These are phyloP conservation scores for Peromyscus maniculatus DNA, from an alignment of 2,113 vertebrate genomes.

Conservation along the genomic window DNA sequence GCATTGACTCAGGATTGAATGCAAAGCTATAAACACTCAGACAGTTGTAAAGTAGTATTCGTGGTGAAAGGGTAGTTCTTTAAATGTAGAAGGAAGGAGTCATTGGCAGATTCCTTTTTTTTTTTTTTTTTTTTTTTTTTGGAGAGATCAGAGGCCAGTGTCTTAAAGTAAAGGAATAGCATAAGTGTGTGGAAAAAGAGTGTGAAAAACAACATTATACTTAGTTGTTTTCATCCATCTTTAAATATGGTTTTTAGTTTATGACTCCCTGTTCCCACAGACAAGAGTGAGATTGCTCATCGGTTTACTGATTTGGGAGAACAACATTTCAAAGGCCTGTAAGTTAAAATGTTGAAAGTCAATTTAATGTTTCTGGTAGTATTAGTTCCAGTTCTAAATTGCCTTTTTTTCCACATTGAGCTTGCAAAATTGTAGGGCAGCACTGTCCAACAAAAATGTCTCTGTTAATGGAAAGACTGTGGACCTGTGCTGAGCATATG, in stretches of 20 bases:
- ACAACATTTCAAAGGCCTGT: slow-evolving; percentile 83
- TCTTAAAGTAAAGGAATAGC: slow-evolving; percentile 20
- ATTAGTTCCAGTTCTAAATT: neutral
- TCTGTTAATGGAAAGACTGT: neutral
- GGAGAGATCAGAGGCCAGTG: neutral
- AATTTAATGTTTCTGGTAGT: neutral
- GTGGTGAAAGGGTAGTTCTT: slow-evolving; percentile 9
- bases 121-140: neutral
- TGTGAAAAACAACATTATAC: neutral
- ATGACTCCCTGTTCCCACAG: slow-evolving; percentile 62
- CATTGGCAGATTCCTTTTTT: neutral
- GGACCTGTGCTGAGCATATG: neutral
- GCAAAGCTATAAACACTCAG: neutral
- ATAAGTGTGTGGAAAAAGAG: slow-evolving; percentile 41
- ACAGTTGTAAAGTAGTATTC: slow-evolving; percentile 13
- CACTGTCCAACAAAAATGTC: neutral
- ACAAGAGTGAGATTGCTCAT: slow-evolving; percentile 84
- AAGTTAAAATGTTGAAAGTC: slow-evolving; percentile 76
- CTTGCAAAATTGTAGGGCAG: neutral
- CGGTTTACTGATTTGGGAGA: slow-evolving; percentile 82
- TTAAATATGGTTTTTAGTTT: neutral
- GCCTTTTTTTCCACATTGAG: neutral
- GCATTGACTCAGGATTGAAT: neutral
- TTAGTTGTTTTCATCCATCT: neutral
- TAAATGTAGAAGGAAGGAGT: neutral